Base-by-base conservation (phyloP, 2,797 vertebrate species). In the Sebastes taczanowskii region DNA sequence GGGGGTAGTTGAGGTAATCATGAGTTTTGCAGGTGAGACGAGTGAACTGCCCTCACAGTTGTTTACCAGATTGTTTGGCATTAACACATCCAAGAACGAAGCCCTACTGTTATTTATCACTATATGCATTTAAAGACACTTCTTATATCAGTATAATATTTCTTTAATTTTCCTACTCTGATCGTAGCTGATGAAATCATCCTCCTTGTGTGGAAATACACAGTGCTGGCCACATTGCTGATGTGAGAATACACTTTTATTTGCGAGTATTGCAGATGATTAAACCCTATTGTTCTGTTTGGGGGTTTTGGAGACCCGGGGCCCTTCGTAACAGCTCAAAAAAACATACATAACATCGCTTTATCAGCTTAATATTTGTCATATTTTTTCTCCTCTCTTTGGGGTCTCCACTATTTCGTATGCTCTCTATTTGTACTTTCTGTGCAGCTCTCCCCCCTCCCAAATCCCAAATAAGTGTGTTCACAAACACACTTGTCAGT, bases 1-100 rank as follows among this genome's bases (percentile, higher is more conserved):
- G 27, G 67, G 61, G 60, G 66, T 68, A 62, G 71, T 74, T 82
- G 75, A 86, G 79, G 72, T 76, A 75, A 88, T 81, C 75, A 42
- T 71, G 81, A 73, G 74, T 74, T 89, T 76, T 84, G 59, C 83
- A 88, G 87, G 84, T 86, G 80, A 91, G 84, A 75, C 7, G 56
- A 71, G 32, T 71, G 79, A 81, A 53, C 80, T 74, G 42, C 25
- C 13, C 66, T 35, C 38, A 27, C 7, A 20, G 52, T 30, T 30
- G 66, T 65, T 55, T 56, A 38, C 22, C 62, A 70, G 62, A 62
- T 16, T 52, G n/a, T 75, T 62, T 60, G 71, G 7, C 56, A 61
- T 35, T 23, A 66, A 64, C 32, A 30, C 29, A 49, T 73, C 58
- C n/a, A 52, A 55, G 16, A 74, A 38, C 13, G 34, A 4, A 25